Evolutionary conservation across 2,888 invertebrate species (phyloP).

Genomic region (Hedychridium roseum): DNA sequence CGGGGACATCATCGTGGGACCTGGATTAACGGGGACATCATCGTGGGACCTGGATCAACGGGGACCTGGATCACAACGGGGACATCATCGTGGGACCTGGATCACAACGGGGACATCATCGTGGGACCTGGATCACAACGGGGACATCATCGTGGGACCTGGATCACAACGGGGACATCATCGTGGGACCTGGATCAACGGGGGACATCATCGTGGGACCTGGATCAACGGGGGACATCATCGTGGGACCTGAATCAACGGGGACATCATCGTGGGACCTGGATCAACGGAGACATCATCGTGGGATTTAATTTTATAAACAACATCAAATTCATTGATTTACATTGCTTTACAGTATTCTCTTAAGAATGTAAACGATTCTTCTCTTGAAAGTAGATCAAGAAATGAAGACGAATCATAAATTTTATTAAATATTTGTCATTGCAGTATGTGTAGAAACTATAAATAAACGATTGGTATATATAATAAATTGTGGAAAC

Average conservation of each 20-base stretch:
- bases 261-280: constrained; percentile 9
- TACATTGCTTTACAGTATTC: too few species aligned
- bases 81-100: constrained; percentile 6
- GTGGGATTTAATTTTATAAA: too few species aligned
- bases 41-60: not conserved
- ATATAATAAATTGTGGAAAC: too few species aligned
- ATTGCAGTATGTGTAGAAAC: too few species aligned
- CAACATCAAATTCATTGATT: too few species aligned
- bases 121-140: constrained; percentile 2
- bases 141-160: not conserved
- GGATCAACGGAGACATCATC: not conserved
- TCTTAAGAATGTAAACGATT: too few species aligned
- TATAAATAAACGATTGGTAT: too few species aligned
- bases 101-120: not conserved
- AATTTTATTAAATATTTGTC: too few species aligned
- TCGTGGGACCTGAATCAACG: too few species aligned
- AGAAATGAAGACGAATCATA: too few species aligned
- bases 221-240: not conserved
- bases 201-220: constrained; percentile 3
- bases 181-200: constrained; percentile 1
- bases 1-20: constrained; percentile 9
- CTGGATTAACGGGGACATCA: not conserved
- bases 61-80: not conserved
- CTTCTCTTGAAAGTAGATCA: too few species aligned
- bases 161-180: not conserved